Evolutionary conservation across 2,888 invertebrate genomes (phyloP), one percentile per base, ranked within the genome.

Genomic region (Rosalia funebris): DNA sequence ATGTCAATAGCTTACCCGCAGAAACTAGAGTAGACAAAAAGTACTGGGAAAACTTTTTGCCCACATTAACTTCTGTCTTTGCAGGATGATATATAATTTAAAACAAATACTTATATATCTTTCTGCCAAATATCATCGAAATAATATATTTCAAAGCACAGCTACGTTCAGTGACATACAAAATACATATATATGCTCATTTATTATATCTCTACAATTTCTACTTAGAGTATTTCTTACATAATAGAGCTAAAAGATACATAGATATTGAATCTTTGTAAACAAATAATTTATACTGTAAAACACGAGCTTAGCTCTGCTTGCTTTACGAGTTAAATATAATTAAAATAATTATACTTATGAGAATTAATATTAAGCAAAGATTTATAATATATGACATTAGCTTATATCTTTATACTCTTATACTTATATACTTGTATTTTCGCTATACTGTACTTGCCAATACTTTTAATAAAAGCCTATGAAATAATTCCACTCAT

Each of bases 41-140:
- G 80, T 78, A 77, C 62, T 80, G 81, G 81, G 81, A 81, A 81
- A 80, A 78, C 79, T 79, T 78, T 79, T 72, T 79, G 79, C 71
- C 76, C 71, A 70, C 66, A 64, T 68, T 72, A 74, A 75, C 70
- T 70, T 58, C 41, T n/a, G n/a, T n/a, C n/a, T n/a, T 44, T 11
- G 57, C 62, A 62, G 61, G 34, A 16, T 45, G 57, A 32, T 59
- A 65, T 37, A 42, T 42, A 61, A 61, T 61, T 44, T n/a, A 16
- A 14, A 16, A 17, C 5, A 47, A 61, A 65, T 60, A 48, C 61
- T 46, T 63, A n/a, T n/a, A n/a, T n/a, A 63, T 48, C 60, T 56
- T 50, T 58, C 63, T 65, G 60, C 42, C 16, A 34, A 37, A 50
- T 45, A 59, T 68, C 68, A 71, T 69, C 69, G 65, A 69, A 67